Conservation (phyloP, 2,797 vertebrate species). For the Gymnodraco acuticeps region DNA sequence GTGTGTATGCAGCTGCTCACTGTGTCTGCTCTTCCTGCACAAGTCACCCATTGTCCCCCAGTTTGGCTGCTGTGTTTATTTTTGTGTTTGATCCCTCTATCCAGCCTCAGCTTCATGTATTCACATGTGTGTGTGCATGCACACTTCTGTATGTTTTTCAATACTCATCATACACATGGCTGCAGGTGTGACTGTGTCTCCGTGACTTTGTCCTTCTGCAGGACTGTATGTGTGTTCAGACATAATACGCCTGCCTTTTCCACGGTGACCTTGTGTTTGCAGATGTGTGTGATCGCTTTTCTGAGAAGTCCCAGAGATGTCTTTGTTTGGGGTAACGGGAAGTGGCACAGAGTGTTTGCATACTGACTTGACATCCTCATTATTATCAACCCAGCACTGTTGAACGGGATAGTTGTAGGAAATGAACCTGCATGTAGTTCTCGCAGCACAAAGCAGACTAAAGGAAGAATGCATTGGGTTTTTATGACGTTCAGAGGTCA, state of each 20-base stretch:
- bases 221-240: conserved; percentile 53
- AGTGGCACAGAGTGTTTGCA: conserved; percentile 48
- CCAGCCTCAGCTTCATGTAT: conserved; percentile 41
- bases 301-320: conserved; percentile 68
- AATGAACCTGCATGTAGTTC: conserved; percentile 51
- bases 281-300: conserved; percentile 44
- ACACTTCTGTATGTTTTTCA: conserved; percentile 26
- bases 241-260: conserved; percentile 51
- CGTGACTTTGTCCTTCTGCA: conserved; percentile 19
- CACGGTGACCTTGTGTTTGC: conserved; percentile 49
- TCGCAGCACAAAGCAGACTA: conserved; percentile 35
- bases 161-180: conserved; percentile 5
- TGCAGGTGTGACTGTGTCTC: conserved; percentile 44
- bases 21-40: conserved; percentile 68
- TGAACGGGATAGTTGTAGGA: conserved; percentile 58
- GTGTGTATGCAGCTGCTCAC: conserved; percentile 74
- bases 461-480: conserved; percentile 55
- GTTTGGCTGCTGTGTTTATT: conserved; percentile 71
- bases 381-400: conserved; percentile 48
- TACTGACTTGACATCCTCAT: conserved; percentile 31
- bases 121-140: conserved; percentile 25
- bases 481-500: conserved; percentile 51
- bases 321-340: conserved; percentile 68
- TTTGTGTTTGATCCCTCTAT: conserved; percentile 66
- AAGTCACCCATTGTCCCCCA: conserved; percentile 68